Conservation (phyloP, 2,888 invertebrate genomes). For the Drosophila multiciliata region DNA sequence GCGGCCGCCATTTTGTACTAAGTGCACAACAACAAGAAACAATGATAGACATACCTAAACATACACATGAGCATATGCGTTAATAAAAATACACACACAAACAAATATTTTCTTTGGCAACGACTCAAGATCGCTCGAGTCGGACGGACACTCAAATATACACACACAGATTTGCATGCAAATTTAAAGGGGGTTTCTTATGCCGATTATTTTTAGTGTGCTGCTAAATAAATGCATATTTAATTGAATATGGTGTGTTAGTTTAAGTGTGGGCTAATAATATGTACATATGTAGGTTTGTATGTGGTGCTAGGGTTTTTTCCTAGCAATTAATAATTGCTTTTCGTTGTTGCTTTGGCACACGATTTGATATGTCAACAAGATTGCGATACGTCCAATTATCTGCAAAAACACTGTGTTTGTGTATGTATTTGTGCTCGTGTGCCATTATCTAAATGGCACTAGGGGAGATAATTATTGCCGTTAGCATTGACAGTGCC, state of each 20-base stretch:
- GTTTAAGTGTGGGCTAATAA: constrained; percentile 3
- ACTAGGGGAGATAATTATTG: constrained; percentile 38
- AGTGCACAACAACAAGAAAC: constrained; percentile 21
- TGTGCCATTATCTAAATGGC: constrained; percentile 58
- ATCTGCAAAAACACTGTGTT: constrained; percentile 24
- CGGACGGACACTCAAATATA: not conserved
- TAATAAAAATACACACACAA: not conserved
- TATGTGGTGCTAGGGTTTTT: constrained; percentile 52
- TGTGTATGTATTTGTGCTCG: constrained; percentile 17
- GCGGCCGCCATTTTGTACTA: constrained; percentile 50
- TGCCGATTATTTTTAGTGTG: constrained; percentile 17
- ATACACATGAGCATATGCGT: not conserved
- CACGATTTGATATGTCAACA: constrained; percentile 54
- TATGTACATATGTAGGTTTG: constrained; percentile 2
- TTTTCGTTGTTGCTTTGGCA: constrained; percentile 48
- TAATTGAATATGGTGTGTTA: constrained; percentile 11
- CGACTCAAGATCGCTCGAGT: constrained; percentile 28
- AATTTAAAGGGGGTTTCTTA: constrained; percentile 6
- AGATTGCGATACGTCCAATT: constrained; percentile 48
- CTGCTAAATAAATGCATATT: constrained; percentile 25
- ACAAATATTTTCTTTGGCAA: constrained; percentile 8
- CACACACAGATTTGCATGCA: not conserved
- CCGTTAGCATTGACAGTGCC: constrained; percentile 4
- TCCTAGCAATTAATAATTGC: constrained; percentile 59
- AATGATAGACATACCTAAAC: not conserved